Evolutionary conservation across 1,140 invertebrate genomes (phyloP), one percentile per base, ranked within the genome.

Genomic region (Notospermus geniculatus): DNA sequence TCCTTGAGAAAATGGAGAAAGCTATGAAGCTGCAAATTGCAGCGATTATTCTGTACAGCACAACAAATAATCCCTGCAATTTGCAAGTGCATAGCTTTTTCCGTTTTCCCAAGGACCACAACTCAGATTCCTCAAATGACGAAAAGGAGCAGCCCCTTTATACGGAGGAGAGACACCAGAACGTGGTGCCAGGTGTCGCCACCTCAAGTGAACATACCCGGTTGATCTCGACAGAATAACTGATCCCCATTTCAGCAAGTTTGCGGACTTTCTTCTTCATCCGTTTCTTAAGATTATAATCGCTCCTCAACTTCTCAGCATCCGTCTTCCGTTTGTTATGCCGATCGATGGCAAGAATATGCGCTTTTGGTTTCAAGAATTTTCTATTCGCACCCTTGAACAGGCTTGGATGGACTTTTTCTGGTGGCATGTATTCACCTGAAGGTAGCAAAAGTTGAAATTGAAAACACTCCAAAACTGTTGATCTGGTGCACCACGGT

Each of bases 381-480:
- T 59, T 57, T 57, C 66, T 65, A 17, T 70, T 57, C 22, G 56
- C 66, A 15, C 67, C 62, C 32, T 66, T 65, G 54, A 77, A 77
- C 9, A 60, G 59, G 11, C 65, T 60, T 19, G 62, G 54, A 62
- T 76, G 66, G 7, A 77, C 45, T 58, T 76, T 71, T 32, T 70
- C 65, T 7, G 43, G 13, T 4, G 71, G 66, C 28, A 70, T 25
- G 50, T 62, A 69, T 27, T 69, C 29, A 64, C 70, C 70, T 71
- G 50, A 23, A 62, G 29, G 23, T 25, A 58, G n/a, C 22, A 57
- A 15, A 58, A 41, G 54, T 5, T 15, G 13, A 50, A 19, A 23
- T 43, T 43, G 11, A 19, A 43, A 19, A 43, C 11, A 13, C 19
- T 43, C 19, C 19, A 43, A 43, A 43, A 11, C 11, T 43, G 11